Conservation (phyloP, 1,140 invertebrate species). For the Augochlora pura region DNA sequence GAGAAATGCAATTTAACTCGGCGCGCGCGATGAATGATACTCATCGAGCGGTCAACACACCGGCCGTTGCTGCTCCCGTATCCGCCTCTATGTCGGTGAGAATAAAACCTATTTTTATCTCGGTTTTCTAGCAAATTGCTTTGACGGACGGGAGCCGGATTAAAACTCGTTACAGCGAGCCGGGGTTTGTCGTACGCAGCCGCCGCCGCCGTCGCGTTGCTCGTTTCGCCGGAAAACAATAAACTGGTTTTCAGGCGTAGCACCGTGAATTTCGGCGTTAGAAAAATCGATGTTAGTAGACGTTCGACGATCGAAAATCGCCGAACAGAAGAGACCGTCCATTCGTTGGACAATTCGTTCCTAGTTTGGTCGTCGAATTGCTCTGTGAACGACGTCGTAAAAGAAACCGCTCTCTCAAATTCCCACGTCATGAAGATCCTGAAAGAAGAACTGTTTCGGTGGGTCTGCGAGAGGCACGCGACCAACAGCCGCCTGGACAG, state of each 20-base stretch:
- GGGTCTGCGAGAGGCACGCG: slow-evolving; percentile 68
- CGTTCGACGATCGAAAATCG: slow-evolving; percentile 26
- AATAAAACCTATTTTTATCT: slow-evolving; percentile 44
- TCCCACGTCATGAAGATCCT: slow-evolving; percentile 16
- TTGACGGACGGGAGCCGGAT: too few relatives aligned
- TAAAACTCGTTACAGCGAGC: not conserved
- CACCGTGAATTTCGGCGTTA: too few relatives aligned
- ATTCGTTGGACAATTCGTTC: too few relatives aligned
- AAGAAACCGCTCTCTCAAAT: not conserved
- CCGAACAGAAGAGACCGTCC: too few relatives aligned
- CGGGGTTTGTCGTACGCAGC: not conserved
- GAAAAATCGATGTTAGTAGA: not conserved
- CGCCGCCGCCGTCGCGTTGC: too few relatives aligned
- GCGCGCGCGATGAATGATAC: slow-evolving; percentile 36
- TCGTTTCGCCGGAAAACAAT: too few relatives aligned
- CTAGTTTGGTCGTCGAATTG: not conserved
- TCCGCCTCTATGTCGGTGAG: not conserved
- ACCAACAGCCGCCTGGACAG: slow-evolving; percentile 60
- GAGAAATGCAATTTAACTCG: slow-evolving; percentile 59
- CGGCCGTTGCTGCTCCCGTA: not conserved
- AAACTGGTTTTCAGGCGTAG: too few relatives aligned
- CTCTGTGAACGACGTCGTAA: not conserved
- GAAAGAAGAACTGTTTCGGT: slow-evolving; percentile 64
- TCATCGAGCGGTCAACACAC: slow-evolving; percentile 42
- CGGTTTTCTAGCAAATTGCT: slow-evolving; percentile 17